These are phyloP conservation scores for Salminus brasiliensis DNA, from an alignment of 2,113 vertebrate genomes.

Conservation along the genomic window DNA sequence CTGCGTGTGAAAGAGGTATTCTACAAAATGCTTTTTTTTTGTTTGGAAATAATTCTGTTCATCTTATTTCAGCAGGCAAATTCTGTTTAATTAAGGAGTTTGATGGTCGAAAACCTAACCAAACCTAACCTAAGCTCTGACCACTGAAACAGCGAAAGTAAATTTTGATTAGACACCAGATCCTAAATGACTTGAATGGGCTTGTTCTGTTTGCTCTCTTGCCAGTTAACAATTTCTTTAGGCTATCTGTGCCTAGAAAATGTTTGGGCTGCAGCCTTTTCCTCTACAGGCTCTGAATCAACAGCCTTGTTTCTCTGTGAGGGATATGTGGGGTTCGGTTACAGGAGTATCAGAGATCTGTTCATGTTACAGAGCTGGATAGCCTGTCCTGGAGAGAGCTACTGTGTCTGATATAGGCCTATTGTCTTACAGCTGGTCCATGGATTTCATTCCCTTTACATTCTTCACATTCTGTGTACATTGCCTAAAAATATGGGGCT, in stretches of 20 bases:
- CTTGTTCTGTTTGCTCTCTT: conserved; percentile 4
- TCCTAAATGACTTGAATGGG: conserved; percentile 20
- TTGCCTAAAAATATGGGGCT: too few species aligned
- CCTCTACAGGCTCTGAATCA: conserved; percentile 3
- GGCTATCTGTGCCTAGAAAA: conserved; percentile 60
- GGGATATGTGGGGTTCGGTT: conserved; percentile 32
- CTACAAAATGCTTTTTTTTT: conserved; percentile 50
- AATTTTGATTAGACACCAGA: conserved; percentile 1
- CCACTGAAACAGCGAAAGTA: background rate
- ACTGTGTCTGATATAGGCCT: conserved; percentile 10
- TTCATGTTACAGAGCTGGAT: conserved; percentile 45
- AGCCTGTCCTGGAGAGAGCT: conserved; percentile 11
- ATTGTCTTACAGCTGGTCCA: conserved; percentile 24
- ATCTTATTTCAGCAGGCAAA: conserved; percentile 33
- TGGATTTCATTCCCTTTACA: conserved; percentile 1
- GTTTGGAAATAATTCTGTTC: conserved; percentile 14
- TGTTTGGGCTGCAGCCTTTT: conserved; percentile 41
- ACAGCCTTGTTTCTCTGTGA: conserved; percentile 6
- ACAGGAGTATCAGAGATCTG: conserved; percentile 25
- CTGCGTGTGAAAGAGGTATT: conserved; percentile 78
- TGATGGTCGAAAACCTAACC: background rate
- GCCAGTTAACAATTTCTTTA: conserved; percentile 57
- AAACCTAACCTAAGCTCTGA: conserved; percentile 19
- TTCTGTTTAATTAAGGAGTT: conserved; percentile 22
- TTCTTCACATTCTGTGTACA: background rate